Evolutionary conservation across 2,113 vertebrate genomes (phyloP).

Genomic region (Capreolus pygargus): DNA sequence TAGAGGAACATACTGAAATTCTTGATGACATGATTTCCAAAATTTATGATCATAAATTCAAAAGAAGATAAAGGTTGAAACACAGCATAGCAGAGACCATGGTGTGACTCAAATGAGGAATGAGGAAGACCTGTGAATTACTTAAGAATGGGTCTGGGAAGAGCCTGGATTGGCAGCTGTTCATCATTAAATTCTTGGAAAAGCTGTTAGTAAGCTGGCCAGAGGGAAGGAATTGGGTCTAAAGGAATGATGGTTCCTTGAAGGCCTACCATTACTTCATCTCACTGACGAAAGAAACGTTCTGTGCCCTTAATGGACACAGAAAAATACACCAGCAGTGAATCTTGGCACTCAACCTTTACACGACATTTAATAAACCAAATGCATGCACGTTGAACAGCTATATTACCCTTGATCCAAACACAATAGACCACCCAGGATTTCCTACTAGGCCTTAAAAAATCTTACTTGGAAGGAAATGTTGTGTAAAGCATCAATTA

Average conservation of each 20-base stretch:
- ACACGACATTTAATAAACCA: neutral
- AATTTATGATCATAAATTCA: neutral
- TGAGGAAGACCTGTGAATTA: neutral
- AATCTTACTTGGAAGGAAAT: neutral
- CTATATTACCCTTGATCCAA: neutral
- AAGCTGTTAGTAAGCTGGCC: neutral
- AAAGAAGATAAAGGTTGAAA: neutral
- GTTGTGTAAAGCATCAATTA: neutral
- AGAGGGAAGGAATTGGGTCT: neutral
- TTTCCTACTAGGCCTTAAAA: neutral
- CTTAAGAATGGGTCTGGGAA: neutral
- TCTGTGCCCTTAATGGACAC: neutral
- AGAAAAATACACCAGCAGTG: neutral
- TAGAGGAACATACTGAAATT: neutral
- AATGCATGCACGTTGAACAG: neutral
- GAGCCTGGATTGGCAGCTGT: neutral
- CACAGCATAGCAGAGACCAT: neutral
- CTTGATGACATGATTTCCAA: neutral
- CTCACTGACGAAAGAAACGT: neutral
- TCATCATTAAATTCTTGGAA: neutral
- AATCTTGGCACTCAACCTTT: neutral
- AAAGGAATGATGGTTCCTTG: neutral
- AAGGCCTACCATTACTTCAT: neutral
- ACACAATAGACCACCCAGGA: neutral
- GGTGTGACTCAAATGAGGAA: neutral